Evolutionary conservation across 1,140 invertebrate genomes (phyloP), one percentile per base, ranked within the genome.

Genomic region (Lordiphosa stackelbergi): DNA sequence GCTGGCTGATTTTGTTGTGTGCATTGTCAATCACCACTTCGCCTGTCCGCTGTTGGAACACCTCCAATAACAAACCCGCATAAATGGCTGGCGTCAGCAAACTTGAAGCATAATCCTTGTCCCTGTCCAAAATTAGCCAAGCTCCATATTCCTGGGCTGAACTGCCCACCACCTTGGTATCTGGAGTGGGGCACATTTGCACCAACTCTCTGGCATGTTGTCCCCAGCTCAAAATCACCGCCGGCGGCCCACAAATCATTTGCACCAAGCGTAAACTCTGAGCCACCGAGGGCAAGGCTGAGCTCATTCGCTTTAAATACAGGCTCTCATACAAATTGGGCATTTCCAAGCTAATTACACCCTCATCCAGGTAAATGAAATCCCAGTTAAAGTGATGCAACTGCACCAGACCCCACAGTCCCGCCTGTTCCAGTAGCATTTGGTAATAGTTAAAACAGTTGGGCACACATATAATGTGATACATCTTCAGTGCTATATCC

Each of bases 11-110:
- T 83, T 91, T 92, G 49, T 90, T 90, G 68, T 90, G 88, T 57
- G 88, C 75, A 2, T 89, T 86, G 75, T 92, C 92, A 53, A 95
- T 90, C 58, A 94, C 90, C 55, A 96, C 89, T 71, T 92, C 89
- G 2, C 94, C 95, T 73, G 92, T 92, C 36, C 92, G 93, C 11
- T 98, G 94, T 4, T 93, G 91, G 72, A 97, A 95, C 19, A 95
- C 92, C 89, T 99, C 97, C 88, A 96, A 92, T 11, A 99, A 86
- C n/a, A 99, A 88, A 7, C 96, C 96, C 66, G 96, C 92, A 87
- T 99, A 99, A 1, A 96, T 97, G n/a, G 96, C 92, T 40, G 96
- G 96, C 1, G 96, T 97, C 37, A 98, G 89, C 9, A 99, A 86
- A 38, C 94, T 91, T 7, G 96, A 94, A 1, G 93, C 91, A 88